Percentiles rank a stretch among this genome's conserved stretches.
Conservation (phyloP, 2,797 vertebrate genomes). For the Pyrocephalus nanus region DNA sequence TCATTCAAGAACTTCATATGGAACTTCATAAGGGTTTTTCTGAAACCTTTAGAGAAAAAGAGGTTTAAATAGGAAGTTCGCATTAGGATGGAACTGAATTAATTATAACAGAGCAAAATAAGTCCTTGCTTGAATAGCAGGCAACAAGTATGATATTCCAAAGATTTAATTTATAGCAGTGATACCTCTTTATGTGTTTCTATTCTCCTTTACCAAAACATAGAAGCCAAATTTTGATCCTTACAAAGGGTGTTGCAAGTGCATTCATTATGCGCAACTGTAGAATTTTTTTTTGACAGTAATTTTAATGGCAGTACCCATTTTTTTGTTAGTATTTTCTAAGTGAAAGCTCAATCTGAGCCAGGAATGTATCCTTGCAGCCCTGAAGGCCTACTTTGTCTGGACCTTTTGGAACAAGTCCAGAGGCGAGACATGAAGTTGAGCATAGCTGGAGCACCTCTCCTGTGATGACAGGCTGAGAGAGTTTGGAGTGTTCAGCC, state of each 20-base stretch:
- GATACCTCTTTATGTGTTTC: rapidly evolving
- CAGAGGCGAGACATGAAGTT: background rate
- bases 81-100: background rate
- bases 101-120: background rate
- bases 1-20: background rate
- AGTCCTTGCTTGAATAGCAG: background rate
- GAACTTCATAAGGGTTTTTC: background rate
- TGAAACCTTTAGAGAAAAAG: background rate
- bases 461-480: background rate
- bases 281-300: background rate
- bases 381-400: background rate
- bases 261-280: background rate
- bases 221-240: background rate
- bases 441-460: too few species aligned
- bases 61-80: background rate
- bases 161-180: background rate
- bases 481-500: background rate
- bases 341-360: background rate
- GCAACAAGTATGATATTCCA: rapidly evolving
- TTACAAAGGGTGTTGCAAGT: background rate
- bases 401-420: rapidly evolving
- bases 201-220: background rate
- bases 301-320: background rate
- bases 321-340: background rate
- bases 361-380: rapidly evolving